A percentile compares a stretch with the other conserved stretches of the same genome.
Evolutionary conservation across 2,888 invertebrate species (phyloP).

Genomic region (Keiferia lycopersicella): DNA sequence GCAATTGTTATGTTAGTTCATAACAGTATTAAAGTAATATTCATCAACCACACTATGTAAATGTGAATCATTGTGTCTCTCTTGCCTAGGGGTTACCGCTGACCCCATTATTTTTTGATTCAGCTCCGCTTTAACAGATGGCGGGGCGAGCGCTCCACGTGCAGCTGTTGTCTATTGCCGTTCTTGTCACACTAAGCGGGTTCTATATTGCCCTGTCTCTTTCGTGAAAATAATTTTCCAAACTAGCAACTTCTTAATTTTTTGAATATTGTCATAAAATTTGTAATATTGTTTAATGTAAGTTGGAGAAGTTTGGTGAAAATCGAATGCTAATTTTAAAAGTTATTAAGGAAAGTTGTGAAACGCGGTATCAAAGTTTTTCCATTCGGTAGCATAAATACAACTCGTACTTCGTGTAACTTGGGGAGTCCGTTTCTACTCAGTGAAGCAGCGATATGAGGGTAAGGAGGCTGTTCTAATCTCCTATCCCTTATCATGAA

Average conservation of each 20-base stretch:
- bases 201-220: constrained; percentile 20
- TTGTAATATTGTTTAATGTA: not conserved
- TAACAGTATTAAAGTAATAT: not conserved
- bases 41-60: not conserved
- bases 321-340: not conserved
- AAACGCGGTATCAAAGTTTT: constrained; percentile 43
- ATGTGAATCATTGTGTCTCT: not conserved
- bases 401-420: fast-evolving
- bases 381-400: constrained; percentile 37
- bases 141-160: constrained; percentile 5
- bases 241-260: not conserved
- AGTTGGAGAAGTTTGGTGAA: not conserved
- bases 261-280: not conserved
- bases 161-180: constrained; percentile 19
- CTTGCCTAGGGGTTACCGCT: not conserved
- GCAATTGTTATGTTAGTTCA: too few species aligned
- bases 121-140: constrained; percentile 20
- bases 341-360: constrained; percentile 25
- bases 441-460: constrained; percentile 44
- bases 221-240: constrained; percentile 16
- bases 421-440: constrained; percentile 57
- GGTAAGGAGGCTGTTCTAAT: constrained; percentile 45
- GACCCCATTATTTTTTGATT: constrained; percentile 17
- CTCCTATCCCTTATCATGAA: constrained; percentile 35
- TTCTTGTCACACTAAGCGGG: constrained; percentile 27